These are phyloP conservation scores for Pseudochirops corinnae DNA, from an alignment of 2,797 vertebrate species.

Conservation along the genomic window DNA sequence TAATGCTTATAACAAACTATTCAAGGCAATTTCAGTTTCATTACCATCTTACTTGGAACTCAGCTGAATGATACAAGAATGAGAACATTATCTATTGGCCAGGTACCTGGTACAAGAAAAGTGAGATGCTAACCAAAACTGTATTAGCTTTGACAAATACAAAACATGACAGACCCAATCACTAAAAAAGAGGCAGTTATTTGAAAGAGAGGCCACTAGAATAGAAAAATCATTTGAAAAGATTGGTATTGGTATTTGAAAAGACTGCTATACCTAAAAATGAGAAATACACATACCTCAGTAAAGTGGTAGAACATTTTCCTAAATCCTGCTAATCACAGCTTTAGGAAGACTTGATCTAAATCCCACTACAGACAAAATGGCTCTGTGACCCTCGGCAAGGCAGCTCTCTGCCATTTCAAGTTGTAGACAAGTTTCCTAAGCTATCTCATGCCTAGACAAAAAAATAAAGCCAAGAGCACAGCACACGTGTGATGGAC, in stretches of 20 bases:
- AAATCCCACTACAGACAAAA: neutral
- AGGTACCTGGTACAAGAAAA: neutral
- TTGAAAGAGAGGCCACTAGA: constrained; percentile 30
- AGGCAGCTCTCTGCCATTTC: neutral
- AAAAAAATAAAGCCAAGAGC: neutral
- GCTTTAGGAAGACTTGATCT: neutral
- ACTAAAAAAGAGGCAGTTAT: neutral
- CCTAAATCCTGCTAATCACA: neutral
- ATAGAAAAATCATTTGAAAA: constrained; percentile 5
- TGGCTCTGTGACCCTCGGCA: neutral
- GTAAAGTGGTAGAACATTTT: neutral
- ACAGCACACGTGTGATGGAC: rapidly evolving
- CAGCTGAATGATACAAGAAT: neutral
- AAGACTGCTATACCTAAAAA: neutral
- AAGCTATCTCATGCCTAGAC: constrained; percentile 48
- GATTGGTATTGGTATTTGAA: constrained; percentile 13
- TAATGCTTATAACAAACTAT: constrained; percentile 1
- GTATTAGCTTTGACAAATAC: neutral
- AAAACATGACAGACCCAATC: constrained; percentile 17
- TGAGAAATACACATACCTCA: neutral
- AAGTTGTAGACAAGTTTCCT: constrained; percentile 21
- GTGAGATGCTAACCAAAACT: constrained; percentile 5
- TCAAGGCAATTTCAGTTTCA: constrained; percentile 20
- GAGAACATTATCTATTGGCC: constrained; percentile 38
- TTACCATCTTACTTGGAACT: constrained; percentile 30